These are phyloP conservation scores for Alviniconcha strummeri DNA, from an alignment of 2,888 invertebrate genomes.

Conservation along the genomic window DNA sequence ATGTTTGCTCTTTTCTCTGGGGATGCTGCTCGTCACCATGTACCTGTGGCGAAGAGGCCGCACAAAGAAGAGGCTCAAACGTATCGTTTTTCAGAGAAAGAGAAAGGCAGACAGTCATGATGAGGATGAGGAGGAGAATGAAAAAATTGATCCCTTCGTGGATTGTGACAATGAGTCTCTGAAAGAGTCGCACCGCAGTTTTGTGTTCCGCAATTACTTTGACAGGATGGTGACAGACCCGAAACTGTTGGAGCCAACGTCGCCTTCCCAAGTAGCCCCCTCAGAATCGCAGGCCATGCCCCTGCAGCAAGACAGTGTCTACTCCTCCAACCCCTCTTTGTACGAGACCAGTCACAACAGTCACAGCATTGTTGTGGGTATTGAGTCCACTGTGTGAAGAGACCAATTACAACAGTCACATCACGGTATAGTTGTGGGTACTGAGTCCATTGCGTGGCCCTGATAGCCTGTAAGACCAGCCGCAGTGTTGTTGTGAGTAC, in stretches of 20 bases:
- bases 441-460: too few relatives aligned
- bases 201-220: conserved; percentile 63
- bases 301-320: conserved; percentile 44
- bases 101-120: conserved; percentile 47
- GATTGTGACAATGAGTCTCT: conserved; percentile 58
- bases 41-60: conserved; percentile 51
- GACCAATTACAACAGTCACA: conserved; percentile 40
- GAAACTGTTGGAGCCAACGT: conserved; percentile 39
- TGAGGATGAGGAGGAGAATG: conserved; percentile 45
- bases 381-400: conserved; percentile 45
- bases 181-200: conserved; percentile 64
- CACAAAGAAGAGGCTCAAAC: conserved; percentile 43
- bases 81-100: conserved; percentile 32
- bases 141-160: conserved; percentile 49
- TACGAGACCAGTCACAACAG: conserved; percentile 43
- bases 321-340: conserved; percentile 46
- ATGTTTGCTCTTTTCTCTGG: conserved; percentile 47
- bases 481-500: conserved; percentile 39
- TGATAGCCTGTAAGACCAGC: conserved; percentile 1
- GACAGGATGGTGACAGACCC: conserved; percentile 59
- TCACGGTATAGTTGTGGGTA: not conserved
- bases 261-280: conserved; percentile 24
- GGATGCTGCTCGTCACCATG: conserved; percentile 48
- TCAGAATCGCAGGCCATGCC: conserved; percentile 21
- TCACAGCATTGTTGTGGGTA: conserved; percentile 41